Percentiles rank a stretch among this genome's conserved stretches.
Conservation (phyloP, 2,113 vertebrate genomes). For the Microtus montanus region DNA sequence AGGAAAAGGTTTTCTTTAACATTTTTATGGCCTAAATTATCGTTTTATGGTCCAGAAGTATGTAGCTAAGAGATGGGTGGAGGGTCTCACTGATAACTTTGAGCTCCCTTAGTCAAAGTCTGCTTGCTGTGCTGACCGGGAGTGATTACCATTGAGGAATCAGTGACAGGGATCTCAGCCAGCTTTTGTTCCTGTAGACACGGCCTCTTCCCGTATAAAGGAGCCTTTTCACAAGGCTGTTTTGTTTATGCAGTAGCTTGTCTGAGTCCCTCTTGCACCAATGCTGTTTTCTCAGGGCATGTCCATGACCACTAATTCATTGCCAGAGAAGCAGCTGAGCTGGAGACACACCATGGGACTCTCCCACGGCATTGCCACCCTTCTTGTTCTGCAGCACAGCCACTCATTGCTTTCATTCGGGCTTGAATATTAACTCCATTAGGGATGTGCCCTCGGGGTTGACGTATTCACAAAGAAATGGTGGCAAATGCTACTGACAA, state of each 20-base stretch:
- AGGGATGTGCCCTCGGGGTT: not conserved
- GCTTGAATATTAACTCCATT: not conserved
- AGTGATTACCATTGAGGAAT: not conserved
- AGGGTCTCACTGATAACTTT: not conserved
- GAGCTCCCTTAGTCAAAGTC: not conserved
- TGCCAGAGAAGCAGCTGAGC: not conserved
- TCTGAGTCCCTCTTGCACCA: not conserved
- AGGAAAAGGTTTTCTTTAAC: not conserved
- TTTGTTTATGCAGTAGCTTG: not conserved
- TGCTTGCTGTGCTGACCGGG: not conserved
- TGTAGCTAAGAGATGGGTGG: not conserved
- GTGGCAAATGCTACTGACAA: not conserved
- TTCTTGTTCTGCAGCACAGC: not conserved
- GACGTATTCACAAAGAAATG: not conserved
- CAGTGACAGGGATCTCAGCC: not conserved
- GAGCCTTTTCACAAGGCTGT: not conserved
- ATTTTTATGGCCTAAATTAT: conserved; percentile 30
- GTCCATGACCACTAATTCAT: not conserved
- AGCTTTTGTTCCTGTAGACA: not conserved
- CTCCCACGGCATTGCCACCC: not conserved
- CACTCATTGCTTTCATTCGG: not conserved
- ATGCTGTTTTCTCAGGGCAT: not conserved
- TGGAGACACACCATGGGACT: not conserved
- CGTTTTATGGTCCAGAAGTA: not conserved
- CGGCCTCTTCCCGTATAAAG: not conserved